These are phyloP conservation scores for Balanococcus diminutus DNA, from an alignment of 2,888 invertebrate genomes.

Conservation along the genomic window DNA sequence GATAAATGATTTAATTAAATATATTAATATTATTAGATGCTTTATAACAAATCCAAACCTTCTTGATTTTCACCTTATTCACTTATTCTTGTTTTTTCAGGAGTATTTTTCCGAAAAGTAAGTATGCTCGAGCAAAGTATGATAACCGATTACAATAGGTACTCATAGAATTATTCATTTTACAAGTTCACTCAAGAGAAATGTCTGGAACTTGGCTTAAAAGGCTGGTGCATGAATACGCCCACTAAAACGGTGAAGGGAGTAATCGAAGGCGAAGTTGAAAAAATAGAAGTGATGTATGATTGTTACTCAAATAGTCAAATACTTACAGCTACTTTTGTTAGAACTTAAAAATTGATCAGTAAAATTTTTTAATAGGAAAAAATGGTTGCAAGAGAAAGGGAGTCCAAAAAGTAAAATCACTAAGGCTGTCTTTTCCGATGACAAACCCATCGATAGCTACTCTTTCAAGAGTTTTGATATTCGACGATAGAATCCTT, in stretches of 20 bases:
- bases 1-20: not conserved
- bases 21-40: not conserved
- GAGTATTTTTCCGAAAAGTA: conserved; percentile 26
- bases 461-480: conserved; percentile 15
- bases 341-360: no score
- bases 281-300: conserved; percentile 60
- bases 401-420: conserved; percentile 62
- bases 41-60: no score
- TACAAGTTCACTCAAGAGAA: conserved; percentile 71
- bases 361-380: conserved; percentile 54
- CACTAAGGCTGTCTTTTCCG: conserved; percentile 61
- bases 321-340: no score
- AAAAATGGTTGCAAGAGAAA: conserved; percentile 60
- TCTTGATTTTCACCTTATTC: no score
- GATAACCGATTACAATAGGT: not conserved
- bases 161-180: conserved; percentile 50
- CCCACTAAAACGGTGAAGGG: conserved; percentile 72
- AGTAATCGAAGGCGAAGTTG: conserved; percentile 62
- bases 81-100: not conserved
- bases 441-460: conserved; percentile 57
- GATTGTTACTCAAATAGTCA: no score
- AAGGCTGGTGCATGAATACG: conserved; percentile 79
- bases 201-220: conserved; percentile 69
- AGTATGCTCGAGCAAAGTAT: not conserved
- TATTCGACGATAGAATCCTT: conserved; percentile 31